phyloP scores from a whole-genome alignment of 2,113 vertebrate species.

The Setophaga petechia region DNA sequence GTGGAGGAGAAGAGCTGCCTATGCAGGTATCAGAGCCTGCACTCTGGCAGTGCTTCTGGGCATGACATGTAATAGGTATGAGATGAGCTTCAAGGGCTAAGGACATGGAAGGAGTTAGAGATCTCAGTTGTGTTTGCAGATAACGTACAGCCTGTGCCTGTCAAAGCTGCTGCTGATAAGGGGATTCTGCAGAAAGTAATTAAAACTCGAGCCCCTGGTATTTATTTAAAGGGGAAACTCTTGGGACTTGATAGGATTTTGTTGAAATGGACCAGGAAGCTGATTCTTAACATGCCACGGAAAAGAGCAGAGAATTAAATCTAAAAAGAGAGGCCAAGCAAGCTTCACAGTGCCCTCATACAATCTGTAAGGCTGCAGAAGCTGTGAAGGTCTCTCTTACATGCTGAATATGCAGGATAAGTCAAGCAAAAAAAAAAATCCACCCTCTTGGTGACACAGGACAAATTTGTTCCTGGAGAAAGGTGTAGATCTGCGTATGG shows the following conservation, averaged over 20 bases:
- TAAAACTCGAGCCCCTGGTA: conserved; percentile 44
- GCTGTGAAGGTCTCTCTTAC: not conserved
- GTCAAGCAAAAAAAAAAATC: not conserved
- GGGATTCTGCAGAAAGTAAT: conserved; percentile 62
- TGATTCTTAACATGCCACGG: not conserved
- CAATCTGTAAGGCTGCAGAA: not conserved
- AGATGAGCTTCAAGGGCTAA: conserved; percentile 30
- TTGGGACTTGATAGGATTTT: conserved; percentile 42
- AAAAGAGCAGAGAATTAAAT: not conserved
- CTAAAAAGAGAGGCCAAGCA: not conserved
- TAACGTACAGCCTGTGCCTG: not conserved
- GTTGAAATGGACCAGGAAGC: conserved; percentile 48
- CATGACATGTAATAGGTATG: not conserved
- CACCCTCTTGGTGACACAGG: not conserved
- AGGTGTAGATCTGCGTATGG: not conserved
- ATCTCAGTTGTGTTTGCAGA: conserved; percentile 55
- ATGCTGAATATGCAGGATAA: not conserved
- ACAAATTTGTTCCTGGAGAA: not conserved
- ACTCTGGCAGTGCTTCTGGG: not conserved
- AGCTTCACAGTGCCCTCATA: not conserved
- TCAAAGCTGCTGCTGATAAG: conserved; percentile 58
- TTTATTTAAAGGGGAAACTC: conserved; percentile 50
- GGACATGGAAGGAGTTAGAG: conserved; percentile 7
- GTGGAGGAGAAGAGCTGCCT: not conserved
- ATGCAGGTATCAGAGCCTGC: not conserved